Conservation (phyloP, 2,888 invertebrate genomes). For the Cynaeus angustus region DNA sequence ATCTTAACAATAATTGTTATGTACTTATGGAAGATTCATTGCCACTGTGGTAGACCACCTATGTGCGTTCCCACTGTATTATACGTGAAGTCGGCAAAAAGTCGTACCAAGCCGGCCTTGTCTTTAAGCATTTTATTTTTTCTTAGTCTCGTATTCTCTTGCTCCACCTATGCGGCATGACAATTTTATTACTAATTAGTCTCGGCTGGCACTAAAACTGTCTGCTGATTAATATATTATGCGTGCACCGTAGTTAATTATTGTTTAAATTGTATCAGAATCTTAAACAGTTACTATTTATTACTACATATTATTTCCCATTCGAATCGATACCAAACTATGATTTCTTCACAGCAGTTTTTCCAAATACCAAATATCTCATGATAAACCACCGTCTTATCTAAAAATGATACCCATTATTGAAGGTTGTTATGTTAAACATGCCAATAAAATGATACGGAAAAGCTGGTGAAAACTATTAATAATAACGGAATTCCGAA, state of each 20-base stretch:
- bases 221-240: conserved; percentile 35
- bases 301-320: background rate
- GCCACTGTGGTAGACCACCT: background rate
- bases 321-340: background rate
- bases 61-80: background rate
- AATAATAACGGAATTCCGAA: conserved; percentile 18
- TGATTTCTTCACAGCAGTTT: background rate
- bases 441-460: conserved; percentile 18
- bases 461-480: conserved; percentile 22
- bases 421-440: conserved; percentile 13
- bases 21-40: background rate
- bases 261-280: conserved; percentile 21
- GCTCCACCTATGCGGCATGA: conserved; percentile 24
- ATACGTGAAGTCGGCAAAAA: conserved; percentile 31
- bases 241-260: conserved; percentile 9
- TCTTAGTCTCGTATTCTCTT: conserved; percentile 23
- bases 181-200: conserved; percentile 45
- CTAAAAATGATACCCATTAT: background rate
- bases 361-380: background rate
- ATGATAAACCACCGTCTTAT: background rate
- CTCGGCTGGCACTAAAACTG: conserved; percentile 26
- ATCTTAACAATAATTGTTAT: background rate
- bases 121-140: conserved; percentile 31
- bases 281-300: background rate
- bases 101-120: conserved; percentile 24